Evolutionary conservation across 1,140 invertebrate species (phyloP).

Genomic region (Macrocentrus cingulum): DNA sequence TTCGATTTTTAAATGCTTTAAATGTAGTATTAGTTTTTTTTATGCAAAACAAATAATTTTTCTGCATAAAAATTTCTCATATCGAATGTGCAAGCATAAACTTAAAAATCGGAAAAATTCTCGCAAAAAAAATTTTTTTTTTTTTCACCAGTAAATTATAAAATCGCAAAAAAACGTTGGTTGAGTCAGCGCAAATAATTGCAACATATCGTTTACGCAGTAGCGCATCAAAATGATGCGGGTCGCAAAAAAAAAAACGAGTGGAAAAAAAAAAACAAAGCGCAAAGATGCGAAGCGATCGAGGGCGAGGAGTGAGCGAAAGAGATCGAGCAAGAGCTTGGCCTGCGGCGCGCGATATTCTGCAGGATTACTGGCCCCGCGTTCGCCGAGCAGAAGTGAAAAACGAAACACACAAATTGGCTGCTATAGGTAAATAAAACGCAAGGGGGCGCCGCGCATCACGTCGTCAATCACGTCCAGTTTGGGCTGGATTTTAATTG

Average conservation of each 20-base stretch:
- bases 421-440: conserved; percentile 9
- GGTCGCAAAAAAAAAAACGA: conserved; percentile 8
- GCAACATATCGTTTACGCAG: conserved; percentile 14
- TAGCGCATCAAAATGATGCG: conserved; percentile 37
- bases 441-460: conserved; percentile 37
- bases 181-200: too few relatives aligned
- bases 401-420: conserved; percentile 20
- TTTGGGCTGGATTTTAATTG: conserved; percentile 30
- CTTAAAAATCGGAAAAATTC: too few relatives aligned
- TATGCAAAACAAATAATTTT: too few relatives aligned
- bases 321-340: conserved; percentile 9
- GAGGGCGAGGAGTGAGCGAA: conserved; percentile 3
- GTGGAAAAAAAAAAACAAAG: conserved; percentile 8
- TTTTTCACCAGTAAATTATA: too few relatives aligned
- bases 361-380: background rate
- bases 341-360: background rate
- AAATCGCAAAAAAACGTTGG: too few relatives aligned
- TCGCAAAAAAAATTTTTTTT: too few relatives aligned
- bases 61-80: too few relatives aligned
- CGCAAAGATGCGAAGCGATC: background rate
- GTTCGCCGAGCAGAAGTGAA: background rate
- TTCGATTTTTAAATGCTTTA: too few relatives aligned
- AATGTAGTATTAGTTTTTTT: too few relatives aligned
- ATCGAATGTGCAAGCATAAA: too few relatives aligned
- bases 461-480: conserved; percentile 53